Percentiles rank a stretch among this genome's conserved stretches.
Conservation (phyloP, 2,113 vertebrate species). For the Channa argus region DNA sequence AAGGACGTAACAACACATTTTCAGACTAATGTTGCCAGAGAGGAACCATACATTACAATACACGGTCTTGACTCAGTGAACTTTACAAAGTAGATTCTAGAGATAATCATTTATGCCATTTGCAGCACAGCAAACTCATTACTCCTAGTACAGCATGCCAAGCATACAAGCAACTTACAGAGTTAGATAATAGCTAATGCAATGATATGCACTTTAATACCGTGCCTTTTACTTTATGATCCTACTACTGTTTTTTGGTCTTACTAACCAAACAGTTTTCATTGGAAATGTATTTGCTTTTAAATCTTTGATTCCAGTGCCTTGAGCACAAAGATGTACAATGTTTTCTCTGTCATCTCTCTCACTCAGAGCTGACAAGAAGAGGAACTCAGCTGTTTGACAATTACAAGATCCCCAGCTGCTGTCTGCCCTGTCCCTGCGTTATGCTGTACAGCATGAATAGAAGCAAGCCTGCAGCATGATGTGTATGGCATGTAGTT, state of each 20-base stretch:
- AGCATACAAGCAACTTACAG: background rate
- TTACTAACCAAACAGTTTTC: background rate
- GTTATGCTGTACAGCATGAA: slow-evolving; percentile 48
- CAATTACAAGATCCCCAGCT: slow-evolving; percentile 3
- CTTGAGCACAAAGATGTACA: background rate
- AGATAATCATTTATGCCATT: too few relatives aligned
- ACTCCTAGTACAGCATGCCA: too few relatives aligned
- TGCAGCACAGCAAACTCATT: too few relatives aligned
- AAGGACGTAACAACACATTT: background rate
- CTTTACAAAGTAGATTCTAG: background rate
- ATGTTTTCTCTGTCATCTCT: slow-evolving; percentile 14
- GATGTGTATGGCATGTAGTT: slow-evolving; percentile 8
- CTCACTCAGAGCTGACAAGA: slow-evolving; percentile 57
- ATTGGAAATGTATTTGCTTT: background rate
- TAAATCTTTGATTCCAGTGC: background rate
- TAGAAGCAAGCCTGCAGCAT: slow-evolving; percentile 49
- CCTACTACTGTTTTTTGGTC: background rate
- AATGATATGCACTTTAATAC: background rate
- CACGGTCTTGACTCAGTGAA: background rate
- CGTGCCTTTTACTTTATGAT: background rate
- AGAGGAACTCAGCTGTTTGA: slow-evolving; percentile 65
- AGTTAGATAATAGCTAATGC: background rate
- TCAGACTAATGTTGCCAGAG: background rate
- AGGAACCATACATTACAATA: background rate
- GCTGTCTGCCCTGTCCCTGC: slow-evolving; percentile 16